A percentile compares a stretch with the other conserved stretches of the same genome.
These are phyloP conservation scores for Drosophila arizonae DNA, from an alignment of 1,140 invertebrate species.

Conservation along the genomic window DNA sequence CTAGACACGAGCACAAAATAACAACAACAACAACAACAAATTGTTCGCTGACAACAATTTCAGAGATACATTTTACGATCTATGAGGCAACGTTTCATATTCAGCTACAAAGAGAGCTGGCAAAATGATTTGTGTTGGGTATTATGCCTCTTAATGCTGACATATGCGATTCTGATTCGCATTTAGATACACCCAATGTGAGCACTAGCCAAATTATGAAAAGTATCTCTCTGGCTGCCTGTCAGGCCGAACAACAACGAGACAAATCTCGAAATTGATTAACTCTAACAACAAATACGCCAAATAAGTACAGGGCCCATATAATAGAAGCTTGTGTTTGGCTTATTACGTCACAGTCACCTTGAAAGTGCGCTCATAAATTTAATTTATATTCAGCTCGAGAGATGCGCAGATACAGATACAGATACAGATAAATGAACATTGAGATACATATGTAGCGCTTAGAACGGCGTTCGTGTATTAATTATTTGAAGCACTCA, in stretches of 20 bases:
- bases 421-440: conserved; percentile 11
- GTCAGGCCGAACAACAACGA: conserved; percentile 41
- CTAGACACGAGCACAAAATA: conserved; percentile 4
- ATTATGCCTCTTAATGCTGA: conserved; percentile 57
- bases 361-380: conserved; percentile 44
- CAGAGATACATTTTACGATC: conserved; percentile 1
- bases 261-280: conserved; percentile 59
- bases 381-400: conserved; percentile 22
- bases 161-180: conserved; percentile 53
- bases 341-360: conserved; percentile 43
- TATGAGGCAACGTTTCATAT: conserved; percentile 27
- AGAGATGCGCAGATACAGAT: conserved; percentile 12
- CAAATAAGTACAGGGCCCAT: conserved; percentile 8
- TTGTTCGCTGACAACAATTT: conserved; percentile 12
- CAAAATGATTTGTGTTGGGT: conserved; percentile 51
- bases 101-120: conserved; percentile 31
- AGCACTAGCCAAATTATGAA: conserved; percentile 18
- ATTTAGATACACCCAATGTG: conserved; percentile 14
- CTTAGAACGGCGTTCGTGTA: conserved; percentile 38
- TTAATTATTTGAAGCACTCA: conserved; percentile 47
- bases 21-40: neutral
- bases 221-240: neutral
- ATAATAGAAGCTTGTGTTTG: conserved; percentile 9
- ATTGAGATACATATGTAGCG: conserved; percentile 41
- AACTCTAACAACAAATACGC: conserved; percentile 37